Percentiles rank a stretch among this genome's conserved stretches.
These are phyloP conservation scores for Otolemur crassicaudatus DNA, from an alignment of 2,797 vertebrate species.

Conservation along the genomic window DNA sequence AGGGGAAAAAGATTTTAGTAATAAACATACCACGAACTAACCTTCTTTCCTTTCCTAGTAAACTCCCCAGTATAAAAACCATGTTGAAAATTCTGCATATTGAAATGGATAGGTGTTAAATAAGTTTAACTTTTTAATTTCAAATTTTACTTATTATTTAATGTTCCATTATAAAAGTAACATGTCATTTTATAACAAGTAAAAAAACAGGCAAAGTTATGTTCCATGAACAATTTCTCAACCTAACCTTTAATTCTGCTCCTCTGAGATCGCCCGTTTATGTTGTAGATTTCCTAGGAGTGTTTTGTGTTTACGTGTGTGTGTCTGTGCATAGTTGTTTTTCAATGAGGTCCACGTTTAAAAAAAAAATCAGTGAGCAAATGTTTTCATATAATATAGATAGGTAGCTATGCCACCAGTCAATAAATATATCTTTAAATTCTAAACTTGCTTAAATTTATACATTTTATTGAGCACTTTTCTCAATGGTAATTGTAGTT, in stretches of 20 bases:
- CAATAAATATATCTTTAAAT: not conserved
- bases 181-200: not conserved
- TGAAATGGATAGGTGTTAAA: not conserved
- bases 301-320: not conserved
- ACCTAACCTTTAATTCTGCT: not conserved
- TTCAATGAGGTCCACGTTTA: not conserved
- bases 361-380: not conserved
- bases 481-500: not conserved
- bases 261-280: not conserved
- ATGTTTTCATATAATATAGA: not conserved
- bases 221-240: not conserved
- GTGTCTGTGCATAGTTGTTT: not conserved
- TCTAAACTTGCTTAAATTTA: not conserved
- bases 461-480: not conserved
- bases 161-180: conserved; percentile 4
- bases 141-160: not conserved
- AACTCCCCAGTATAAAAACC: not conserved
- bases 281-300: not conserved
- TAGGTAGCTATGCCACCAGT: not conserved
- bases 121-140: not conserved
- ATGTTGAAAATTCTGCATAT: not conserved
- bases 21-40: not conserved
- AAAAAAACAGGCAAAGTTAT: not conserved
- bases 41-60: not conserved
- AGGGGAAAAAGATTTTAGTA: not conserved